phyloP scores from a whole-genome alignment of 2,113 vertebrate species.

The Halichoeres trimaculatus region DNA sequence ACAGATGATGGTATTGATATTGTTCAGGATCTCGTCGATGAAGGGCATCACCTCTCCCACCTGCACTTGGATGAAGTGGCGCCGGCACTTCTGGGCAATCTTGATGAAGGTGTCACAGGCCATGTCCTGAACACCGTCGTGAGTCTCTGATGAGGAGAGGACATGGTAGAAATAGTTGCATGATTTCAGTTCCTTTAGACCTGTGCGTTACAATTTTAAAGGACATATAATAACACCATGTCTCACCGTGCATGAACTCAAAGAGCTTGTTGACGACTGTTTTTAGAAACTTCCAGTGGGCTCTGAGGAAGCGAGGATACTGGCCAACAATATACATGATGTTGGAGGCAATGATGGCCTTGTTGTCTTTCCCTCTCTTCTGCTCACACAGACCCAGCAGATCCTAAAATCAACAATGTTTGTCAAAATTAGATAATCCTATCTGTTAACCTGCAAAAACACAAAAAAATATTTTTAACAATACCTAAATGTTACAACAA shows the following conservation, averaged over 20 bases:
- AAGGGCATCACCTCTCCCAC: conserved; percentile 99
- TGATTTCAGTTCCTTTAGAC: neutral
- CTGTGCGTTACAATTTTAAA: neutral
- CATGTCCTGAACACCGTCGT: conserved; percentile 99
- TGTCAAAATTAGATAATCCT: neutral
- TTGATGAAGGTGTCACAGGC: conserved; percentile 99
- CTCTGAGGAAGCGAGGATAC: conserved; percentile 96
- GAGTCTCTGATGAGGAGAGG: conserved; percentile 87
- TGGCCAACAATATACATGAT: conserved; percentile 99
- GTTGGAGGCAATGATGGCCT: conserved; percentile 99
- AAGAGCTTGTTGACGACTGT: conserved; percentile 99
- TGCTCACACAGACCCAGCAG: conserved; percentile 98
- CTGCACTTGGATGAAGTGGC: conserved; percentile 99
- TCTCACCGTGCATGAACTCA: conserved; percentile 98
- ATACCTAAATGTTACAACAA: too few species aligned
- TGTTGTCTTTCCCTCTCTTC: conserved; percentile 99
- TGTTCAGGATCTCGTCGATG: conserved; percentile 98
- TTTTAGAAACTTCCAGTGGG: conserved; percentile 99
- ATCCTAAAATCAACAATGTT: conserved; percentile 84
- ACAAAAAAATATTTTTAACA: too few species aligned
- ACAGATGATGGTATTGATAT: conserved; percentile 99
- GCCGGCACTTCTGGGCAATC: conserved; percentile 97
- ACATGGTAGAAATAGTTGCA: neutral
- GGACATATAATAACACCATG: neutral
- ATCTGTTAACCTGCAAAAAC: neutral